These are phyloP conservation scores for Gambelia wislizenii DNA, from an alignment of 2,797 vertebrate genomes.

Conservation along the genomic window DNA sequence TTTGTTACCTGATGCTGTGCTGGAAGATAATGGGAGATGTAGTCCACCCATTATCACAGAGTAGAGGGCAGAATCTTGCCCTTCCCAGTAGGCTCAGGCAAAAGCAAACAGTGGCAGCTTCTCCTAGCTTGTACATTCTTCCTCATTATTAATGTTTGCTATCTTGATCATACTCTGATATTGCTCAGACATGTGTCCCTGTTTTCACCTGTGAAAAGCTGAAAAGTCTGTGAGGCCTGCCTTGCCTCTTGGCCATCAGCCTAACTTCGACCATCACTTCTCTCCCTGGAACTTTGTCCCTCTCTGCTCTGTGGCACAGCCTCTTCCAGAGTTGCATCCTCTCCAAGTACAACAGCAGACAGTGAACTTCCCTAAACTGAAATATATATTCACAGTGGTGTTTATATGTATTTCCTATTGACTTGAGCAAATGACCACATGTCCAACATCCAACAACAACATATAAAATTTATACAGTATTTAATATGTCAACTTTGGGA, in stretches of 20 bases:
- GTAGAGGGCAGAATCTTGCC: no score
- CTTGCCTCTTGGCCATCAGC: neutral
- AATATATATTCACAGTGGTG: fast-evolving
- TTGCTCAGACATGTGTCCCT: no score
- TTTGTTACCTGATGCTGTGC: no score
- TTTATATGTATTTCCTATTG: neutral
- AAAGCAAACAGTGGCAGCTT: no score
- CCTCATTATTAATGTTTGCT: no score
- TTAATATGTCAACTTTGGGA: neutral
- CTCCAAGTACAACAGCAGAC: neutral
- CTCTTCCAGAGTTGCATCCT: neutral
- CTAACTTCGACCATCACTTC: neutral
- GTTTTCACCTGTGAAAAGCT: no score
- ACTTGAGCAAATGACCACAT: constrained; percentile 26
- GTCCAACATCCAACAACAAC: constrained; percentile 8
- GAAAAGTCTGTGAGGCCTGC: neutral
- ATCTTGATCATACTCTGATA: no score
- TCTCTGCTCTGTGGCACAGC: neutral
- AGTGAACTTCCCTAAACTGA: neutral
- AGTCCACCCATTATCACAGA: no score
- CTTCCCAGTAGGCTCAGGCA: no score
- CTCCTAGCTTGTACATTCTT: no score
- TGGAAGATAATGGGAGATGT: no score
- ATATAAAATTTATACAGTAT: constrained; percentile 22
- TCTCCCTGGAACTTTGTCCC: neutral